Conservation (phyloP, 2,797 vertebrate genomes). For the Pteronotus mesoamericanus region DNA sequence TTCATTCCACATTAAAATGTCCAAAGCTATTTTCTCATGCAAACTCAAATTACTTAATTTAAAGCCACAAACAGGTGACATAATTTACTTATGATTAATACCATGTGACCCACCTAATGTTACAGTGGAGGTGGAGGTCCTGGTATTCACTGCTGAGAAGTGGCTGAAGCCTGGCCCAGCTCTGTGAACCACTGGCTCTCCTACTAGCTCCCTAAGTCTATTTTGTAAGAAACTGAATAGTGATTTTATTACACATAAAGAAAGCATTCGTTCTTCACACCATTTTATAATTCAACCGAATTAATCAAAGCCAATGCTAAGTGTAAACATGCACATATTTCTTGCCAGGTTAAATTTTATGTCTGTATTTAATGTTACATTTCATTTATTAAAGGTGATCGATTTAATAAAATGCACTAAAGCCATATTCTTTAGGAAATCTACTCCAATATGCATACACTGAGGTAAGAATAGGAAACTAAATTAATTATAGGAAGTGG, state of each 20-base stretch:
- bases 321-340: neutral
- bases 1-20: neutral
- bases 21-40: neutral
- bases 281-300: neutral
- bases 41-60: neutral
- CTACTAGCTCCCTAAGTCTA: neutral
- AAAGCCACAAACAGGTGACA: neutral
- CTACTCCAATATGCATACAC: neutral
- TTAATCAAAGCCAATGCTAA: neutral
- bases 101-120: neutral
- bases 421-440: neutral
- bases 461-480: neutral
- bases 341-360: neutral
- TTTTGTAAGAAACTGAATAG: neutral
- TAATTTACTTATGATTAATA: neutral
- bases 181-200: neutral
- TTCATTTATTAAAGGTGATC: neutral
- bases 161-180: neutral
- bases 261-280: neutral
- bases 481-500: neutral
- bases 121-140: neutral
- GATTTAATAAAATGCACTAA: constrained; percentile 16
- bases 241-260: neutral
- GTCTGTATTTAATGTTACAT: neutral
- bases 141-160: neutral